Percentiles rank a stretch among this genome's conserved stretches.
phyloP scores from a whole-genome alignment of 2,797 vertebrate species.

The Adelosebastes latens region DNA sequence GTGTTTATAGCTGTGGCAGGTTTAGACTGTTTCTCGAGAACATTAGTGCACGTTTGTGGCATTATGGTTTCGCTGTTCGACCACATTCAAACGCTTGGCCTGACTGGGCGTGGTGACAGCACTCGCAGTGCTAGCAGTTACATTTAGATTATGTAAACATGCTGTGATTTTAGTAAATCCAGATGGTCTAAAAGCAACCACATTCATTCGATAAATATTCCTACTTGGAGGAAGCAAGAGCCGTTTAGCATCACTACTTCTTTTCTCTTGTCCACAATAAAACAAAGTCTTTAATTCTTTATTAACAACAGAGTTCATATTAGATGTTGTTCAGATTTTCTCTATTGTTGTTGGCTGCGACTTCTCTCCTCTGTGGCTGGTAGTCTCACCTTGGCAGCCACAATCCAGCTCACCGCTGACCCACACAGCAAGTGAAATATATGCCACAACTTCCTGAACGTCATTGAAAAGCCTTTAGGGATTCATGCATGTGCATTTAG shows the following conservation, averaged over 20 bases:
- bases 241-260: not conserved
- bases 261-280: conserved; percentile 1
- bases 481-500: not conserved
- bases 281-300: not conserved
- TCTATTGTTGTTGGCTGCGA: not conserved
- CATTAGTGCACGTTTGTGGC: not conserved
- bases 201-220: conserved; percentile 6
- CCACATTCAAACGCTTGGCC: not conserved
- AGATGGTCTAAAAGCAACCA: conserved; percentile 28
- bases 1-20: not conserved
- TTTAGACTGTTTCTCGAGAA: not conserved
- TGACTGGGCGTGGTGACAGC: conserved; percentile 12
- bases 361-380: not conserved
- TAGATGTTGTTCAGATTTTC: not conserved
- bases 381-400: not conserved
- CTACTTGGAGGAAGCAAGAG: not conserved
- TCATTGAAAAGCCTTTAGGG: not conserved
- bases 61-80: not conserved
- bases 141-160: conserved; percentile 14
- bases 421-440: not conserved
- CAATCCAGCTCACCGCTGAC: not conserved
- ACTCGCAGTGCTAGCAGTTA: not conserved
- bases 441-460: not conserved
- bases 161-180: conserved; percentile 5
- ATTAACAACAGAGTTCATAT: not conserved